Evolutionary conservation across 2,888 invertebrate genomes (phyloP), one percentile per base, ranked within the genome.

Genomic region (Leptogaster cylindrica): DNA sequence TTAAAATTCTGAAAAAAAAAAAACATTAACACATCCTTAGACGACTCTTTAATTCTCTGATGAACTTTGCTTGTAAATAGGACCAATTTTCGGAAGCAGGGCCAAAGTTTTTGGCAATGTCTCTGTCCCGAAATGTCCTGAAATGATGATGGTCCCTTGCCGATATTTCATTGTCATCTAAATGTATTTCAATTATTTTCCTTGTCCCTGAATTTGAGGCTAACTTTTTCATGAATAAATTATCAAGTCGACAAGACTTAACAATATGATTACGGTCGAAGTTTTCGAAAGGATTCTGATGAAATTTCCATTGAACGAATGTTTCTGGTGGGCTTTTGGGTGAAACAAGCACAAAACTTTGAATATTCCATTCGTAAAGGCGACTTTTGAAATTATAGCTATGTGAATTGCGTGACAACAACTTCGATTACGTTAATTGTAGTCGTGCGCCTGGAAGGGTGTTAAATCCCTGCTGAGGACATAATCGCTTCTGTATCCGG

Each of bases 151-250:
- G n/a, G n/a, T n/a, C n/a, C n/a, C 31, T 12, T 33, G 10, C 16
- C 31, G 18, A 55, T 46, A 39, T 65, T 25, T 18, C 41, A 63
- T 63, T 67, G 36, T 46, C 52, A 41, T 64, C 52, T 55, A 64
- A 68, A 65, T 48, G 55, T 44, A 51, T 39, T 52, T 55, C 68
- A 55, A 58, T 65, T 65, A 65, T 65, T 65, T 65, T 41, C 68
- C 31, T 41, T 41, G 51, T 50, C 8, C 41, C 28, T 8, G 36
- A 65, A 50, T 20, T 28, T 8, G 5, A n/a, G 18, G 20, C 36
- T 41, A 61, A 51, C 18, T 68, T 46, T 66, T 28, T 50, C 50
- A 68, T 66, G 68, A 65, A 68, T 68, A 66, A 68, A 68, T 68
- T 68, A 68, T 66, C 41, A 55, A 68, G 44, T 50, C 27, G 39